A percentile compares a stretch with the other conserved stretches of the same genome.
Conservation (phyloP, 2,113 vertebrate species). For the Ovis canadensis region DNA sequence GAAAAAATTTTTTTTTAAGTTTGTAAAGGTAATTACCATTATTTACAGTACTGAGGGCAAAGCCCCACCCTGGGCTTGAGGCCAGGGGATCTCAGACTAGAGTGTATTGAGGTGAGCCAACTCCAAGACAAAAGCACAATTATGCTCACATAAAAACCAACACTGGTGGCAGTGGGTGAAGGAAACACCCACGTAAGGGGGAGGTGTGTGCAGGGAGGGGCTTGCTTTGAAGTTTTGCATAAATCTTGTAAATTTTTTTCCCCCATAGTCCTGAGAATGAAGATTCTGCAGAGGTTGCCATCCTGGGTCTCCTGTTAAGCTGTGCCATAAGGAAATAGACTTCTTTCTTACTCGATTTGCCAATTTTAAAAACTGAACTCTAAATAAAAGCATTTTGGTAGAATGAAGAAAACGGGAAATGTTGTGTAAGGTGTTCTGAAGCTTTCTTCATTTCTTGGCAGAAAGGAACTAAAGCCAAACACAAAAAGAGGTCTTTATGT, state of each 20-base stretch:
- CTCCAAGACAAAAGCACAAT: slow-evolving; percentile 71
- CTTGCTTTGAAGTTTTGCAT: slow-evolving; percentile 67
- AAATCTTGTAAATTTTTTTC: background rate
- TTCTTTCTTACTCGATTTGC: slow-evolving; percentile 51
- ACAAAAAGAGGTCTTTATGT: background rate
- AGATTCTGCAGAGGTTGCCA: slow-evolving; percentile 13
- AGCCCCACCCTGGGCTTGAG: slow-evolving; percentile 68
- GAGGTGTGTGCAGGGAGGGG: slow-evolving; percentile 35
- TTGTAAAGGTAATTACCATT: slow-evolving; percentile 74
- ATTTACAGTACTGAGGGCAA: slow-evolving; percentile 73
- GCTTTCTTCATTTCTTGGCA: slow-evolving; percentile 39
- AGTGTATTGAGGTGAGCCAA: slow-evolving; percentile 65
- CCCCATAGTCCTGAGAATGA: background rate
- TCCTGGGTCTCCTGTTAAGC: slow-evolving; percentile 9
- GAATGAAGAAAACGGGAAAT: slow-evolving; percentile 57
- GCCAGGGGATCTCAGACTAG: slow-evolving; percentile 59
- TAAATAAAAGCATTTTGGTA: slow-evolving; percentile 53
- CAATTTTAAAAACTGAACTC: slow-evolving; percentile 39
- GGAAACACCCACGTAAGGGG: slow-evolving; percentile 3
- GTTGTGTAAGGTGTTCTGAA: background rate
- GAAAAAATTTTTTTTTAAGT: slow-evolving; percentile 21
- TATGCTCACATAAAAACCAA: slow-evolving; percentile 53
- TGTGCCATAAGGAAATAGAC: slow-evolving; percentile 50
- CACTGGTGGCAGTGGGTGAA: slow-evolving; percentile 28
- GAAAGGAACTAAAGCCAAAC: slow-evolving; percentile 11